phyloP scores from a whole-genome alignment of 2,888 invertebrate species.

The Caenorhabditis sulstoni region DNA sequence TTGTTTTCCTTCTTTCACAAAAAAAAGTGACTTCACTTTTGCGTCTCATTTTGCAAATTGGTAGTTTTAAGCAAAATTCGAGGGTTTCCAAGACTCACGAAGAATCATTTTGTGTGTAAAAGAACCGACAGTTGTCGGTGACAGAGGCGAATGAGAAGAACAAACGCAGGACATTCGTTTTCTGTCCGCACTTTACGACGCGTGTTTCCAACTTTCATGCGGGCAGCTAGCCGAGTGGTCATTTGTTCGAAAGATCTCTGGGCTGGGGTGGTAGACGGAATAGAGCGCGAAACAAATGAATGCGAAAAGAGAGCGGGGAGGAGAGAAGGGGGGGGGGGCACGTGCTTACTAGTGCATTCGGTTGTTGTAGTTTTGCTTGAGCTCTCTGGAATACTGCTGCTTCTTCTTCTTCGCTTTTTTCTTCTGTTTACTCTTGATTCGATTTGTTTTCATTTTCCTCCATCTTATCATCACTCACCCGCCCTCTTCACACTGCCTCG shows the following conservation, averaged over 20 bases:
- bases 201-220: background rate
- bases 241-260: slow-evolving; percentile 47
- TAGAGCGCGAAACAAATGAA: slow-evolving; percentile 21
- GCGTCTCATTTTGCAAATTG: too few species aligned
- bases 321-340: slow-evolving; percentile 11
- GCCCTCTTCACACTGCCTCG: slow-evolving; percentile 5
- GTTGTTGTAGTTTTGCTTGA: slow-evolving; percentile 1
- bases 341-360: slow-evolving; percentile 21
- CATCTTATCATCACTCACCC: slow-evolving; percentile 20
- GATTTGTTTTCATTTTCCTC: slow-evolving; percentile 19
- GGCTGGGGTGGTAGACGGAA: slow-evolving; percentile 5
- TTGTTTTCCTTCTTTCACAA: too few species aligned
- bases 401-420: background rate
- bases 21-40: too few species aligned
- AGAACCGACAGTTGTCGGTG: background rate
- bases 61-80: too few species aligned
- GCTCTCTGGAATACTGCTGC: background rate
- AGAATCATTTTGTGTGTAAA: too few species aligned
- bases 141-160: slow-evolving; percentile 18
- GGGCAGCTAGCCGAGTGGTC: slow-evolving; percentile 2
- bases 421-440: slow-evolving; percentile 14
- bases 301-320: slow-evolving; percentile 19
- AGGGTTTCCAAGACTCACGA: too few species aligned
- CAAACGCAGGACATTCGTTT: slow-evolving; percentile 25
- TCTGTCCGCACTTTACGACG: slow-evolving; percentile 9